Base-by-base conservation (phyloP, 2,797 vertebrate genomes). In the Periparus ater region DNA sequence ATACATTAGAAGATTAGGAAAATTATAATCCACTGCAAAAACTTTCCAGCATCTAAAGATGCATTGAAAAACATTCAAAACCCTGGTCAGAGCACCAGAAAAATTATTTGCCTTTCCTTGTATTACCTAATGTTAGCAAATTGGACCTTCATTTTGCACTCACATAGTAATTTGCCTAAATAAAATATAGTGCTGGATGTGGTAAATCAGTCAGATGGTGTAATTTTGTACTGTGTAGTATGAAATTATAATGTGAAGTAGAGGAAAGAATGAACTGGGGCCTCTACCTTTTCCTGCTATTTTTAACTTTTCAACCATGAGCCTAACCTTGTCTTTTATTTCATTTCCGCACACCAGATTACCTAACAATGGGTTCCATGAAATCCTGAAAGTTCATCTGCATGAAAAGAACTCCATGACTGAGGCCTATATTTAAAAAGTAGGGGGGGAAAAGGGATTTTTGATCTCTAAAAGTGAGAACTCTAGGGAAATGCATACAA, bases 241-340 rank as follows among this genome's bases (percentile, higher is more conserved):
- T 50, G 71, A 85, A 93, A 91, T 50, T 13, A 67, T 61, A 14
- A 70, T 18, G 6, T 30, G 51, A 88, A 53, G 23, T 70, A 80
- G n/a, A 68, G 57, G 42, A 58, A 88, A 55, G 36, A 89, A 70
- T 36, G 38, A 84, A 38, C 5, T 51, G 10, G 12, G n/a, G 7
- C 26, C 62, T 72, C 36, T 83, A 54, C 26, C 2, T 75, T 86
- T 88, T 86, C 57, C 47, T 60, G 3, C 42, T 91, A 55, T 88
- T 81, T 94, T 94, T 73, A 76, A 17, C 38, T 76, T 75, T 89
- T 85, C 25, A 60, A 3, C 21, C 23, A 20, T 2, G 0, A 71
- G 36, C 57, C 36, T 92, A 85, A 58, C 79, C n/a, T 77, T 82
- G 74, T 34, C 75, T 94, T 94, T 95, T 88, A 72, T 95, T 93